A percentile compares a stretch with the other conserved stretches of the same genome.
phyloP scores from a whole-genome alignment of 2,888 invertebrate species.

The Hirtodrosophila confusa region DNA sequence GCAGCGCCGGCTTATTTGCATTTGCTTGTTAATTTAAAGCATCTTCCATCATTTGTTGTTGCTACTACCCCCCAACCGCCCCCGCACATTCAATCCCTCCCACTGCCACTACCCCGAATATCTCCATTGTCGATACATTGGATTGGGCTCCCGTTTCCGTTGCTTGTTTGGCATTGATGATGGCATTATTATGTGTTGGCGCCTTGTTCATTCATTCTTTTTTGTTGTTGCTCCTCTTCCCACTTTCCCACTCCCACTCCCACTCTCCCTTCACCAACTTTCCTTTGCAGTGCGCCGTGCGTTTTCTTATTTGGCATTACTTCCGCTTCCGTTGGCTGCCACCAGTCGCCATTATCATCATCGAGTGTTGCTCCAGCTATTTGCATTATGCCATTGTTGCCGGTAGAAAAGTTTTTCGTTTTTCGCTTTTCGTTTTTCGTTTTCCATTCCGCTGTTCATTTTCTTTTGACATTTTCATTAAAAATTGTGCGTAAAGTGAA shows the following conservation, averaged over 20 bases:
- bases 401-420: slow-evolving; percentile 45
- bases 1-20: slow-evolving; percentile 71
- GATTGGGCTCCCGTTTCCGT: slow-evolving; percentile 58
- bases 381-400: slow-evolving; percentile 54
- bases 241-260: slow-evolving; percentile 8
- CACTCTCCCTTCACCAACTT: background rate
- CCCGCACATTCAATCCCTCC: too few species aligned
- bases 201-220: slow-evolving; percentile 45
- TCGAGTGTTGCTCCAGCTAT: slow-evolving; percentile 27
- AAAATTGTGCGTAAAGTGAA: slow-evolving; percentile 69
- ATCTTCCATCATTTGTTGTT: slow-evolving; percentile 76
- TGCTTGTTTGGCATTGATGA: slow-evolving; percentile 70
- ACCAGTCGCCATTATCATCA: slow-evolving; percentile 55
- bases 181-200: slow-evolving; percentile 78
- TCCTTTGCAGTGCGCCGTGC: slow-evolving; percentile 9
- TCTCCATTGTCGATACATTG: slow-evolving; percentile 61
- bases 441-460: background rate
- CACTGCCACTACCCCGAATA: slow-evolving; percentile 10
- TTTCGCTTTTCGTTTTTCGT: slow-evolving; percentile 28
- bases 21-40: slow-evolving; percentile 79
- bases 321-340: slow-evolving; percentile 74
- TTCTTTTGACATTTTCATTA: slow-evolving; percentile 76
- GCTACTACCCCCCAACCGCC: background rate
- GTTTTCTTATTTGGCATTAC: slow-evolving; percentile 68
- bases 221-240: slow-evolving; percentile 27